Base-by-base conservation (phyloP, 1,140 invertebrate species). In the Drosophila malerkotliana region DNA sequence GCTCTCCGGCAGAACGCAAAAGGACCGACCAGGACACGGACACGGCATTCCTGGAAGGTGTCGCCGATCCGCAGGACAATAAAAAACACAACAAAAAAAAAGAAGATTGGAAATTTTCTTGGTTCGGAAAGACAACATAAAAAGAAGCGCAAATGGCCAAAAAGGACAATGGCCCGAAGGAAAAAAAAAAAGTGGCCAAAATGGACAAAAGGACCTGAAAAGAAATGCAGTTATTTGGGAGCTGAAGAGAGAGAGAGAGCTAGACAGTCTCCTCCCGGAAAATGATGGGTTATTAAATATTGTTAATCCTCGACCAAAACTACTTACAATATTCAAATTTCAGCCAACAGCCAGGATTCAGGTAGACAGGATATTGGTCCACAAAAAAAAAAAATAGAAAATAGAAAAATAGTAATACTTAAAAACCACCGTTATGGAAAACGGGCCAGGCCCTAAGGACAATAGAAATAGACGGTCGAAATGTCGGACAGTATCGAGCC, bases 201-300 rank as follows among this genome's bases (percentile, higher is more conserved):
- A 37, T 4, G 51, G 71, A 76, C 52, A 73, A 73, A 72, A 68
- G 63, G 59, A 34, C 63, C 60, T 52, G 75, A 73, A 78, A 68
- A 82, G 39, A 87, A 85, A 85, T 85, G 78, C 78, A 88, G 69
- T 85, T 85, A 87, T 87, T 37, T 37, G 34, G 34, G 34, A 37
- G 32, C 32, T 8, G 32, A 32, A 32, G 34, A 12, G 34, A 37
- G 34, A 37, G 34, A 37, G 3, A 37, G 34, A 12, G 34, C 18
- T 18, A 18, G 18, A 18, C 18, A 37, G 34, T 37, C 34, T 3
- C 34, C 34, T 62, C 54, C 72, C 49, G 62, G 58, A 48, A 87
- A 83, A 88, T 88, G 67, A 83, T 88, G 79, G 83, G 84, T 88
- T 88, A 88, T 88, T 88, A 88, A 88, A 88, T 88, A 61, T 83